Evolutionary conservation across 2,113 vertebrate genomes (phyloP).

Genomic region (Peromyscus leucopus): DNA sequence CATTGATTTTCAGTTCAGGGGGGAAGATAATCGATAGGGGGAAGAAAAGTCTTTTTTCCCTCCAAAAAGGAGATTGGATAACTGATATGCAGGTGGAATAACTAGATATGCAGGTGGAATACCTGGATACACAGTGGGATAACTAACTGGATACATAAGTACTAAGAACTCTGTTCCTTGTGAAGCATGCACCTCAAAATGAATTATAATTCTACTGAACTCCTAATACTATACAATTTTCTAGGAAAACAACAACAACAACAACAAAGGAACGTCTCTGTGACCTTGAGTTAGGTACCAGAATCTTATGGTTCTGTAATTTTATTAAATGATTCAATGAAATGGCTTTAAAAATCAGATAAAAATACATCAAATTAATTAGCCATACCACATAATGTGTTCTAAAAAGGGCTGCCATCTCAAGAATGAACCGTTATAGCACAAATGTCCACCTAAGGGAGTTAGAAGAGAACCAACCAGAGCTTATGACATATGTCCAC

Average conservation of each 20-base stretch:
- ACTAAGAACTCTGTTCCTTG: neutral
- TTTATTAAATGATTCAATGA: neutral
- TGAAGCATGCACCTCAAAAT: neutral
- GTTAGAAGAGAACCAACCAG: too few relatives aligned
- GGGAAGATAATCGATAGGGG: neutral
- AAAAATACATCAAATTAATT: neutral
- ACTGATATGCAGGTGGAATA: neutral
- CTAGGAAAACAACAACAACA: neutral
- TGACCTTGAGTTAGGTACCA: neutral
- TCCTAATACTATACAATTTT: constrained; percentile 44
- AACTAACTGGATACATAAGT: neutral
- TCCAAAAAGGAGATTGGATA: neutral
- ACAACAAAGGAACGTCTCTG: neutral
- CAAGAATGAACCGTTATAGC: neutral
- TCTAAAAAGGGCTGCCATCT: neutral
- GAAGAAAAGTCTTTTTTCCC: neutral
- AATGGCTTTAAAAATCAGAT: neutral
- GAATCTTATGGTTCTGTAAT: neutral
- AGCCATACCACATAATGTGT: neutral
- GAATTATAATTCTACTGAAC: constrained; percentile 17
- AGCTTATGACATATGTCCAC: too few relatives aligned
- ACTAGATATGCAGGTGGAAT: neutral
- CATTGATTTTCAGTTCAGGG: neutral
- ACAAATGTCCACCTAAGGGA: too few relatives aligned
- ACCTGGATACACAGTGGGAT: neutral